phyloP scores from a whole-genome alignment of 2,797 vertebrate genomes.

The Heterohyrax brucei region DNA sequence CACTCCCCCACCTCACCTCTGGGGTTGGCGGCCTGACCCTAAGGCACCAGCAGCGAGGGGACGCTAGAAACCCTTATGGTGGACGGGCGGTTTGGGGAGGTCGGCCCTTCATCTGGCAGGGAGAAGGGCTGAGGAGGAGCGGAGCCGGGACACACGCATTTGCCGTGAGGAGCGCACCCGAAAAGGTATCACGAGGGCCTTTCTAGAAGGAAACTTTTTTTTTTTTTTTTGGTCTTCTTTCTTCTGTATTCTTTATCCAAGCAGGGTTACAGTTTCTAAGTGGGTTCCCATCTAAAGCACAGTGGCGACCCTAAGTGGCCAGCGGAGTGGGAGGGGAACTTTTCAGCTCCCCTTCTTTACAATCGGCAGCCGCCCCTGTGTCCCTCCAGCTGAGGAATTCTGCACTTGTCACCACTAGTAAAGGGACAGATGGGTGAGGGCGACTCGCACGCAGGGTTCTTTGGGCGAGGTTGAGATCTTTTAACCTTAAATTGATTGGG shows the following conservation, averaged over 20 bases:
- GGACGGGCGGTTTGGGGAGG: background rate
- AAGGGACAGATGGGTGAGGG: background rate
- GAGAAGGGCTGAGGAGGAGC: too few species aligned
- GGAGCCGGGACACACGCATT: background rate
- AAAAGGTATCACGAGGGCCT: background rate
- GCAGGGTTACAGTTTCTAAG: background rate
- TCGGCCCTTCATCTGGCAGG: background rate
- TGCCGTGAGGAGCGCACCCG: background rate
- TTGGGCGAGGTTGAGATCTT: background rate
- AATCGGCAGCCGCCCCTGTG: rapidly evolving
- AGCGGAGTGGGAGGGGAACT: background rate
- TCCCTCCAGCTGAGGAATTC: background rate
- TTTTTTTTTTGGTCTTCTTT: constrained; percentile 35
- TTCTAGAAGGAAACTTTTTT: constrained; percentile 51
- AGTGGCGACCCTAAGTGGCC: background rate
- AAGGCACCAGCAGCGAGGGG: background rate
- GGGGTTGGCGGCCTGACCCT: background rate
- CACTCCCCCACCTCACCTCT: too few species aligned
- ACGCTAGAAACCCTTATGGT: background rate
- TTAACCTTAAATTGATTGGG: background rate
- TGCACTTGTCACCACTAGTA: background rate
- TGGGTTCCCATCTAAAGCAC: background rate
- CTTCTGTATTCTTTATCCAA: constrained; percentile 24
- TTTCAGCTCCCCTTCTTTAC: background rate
- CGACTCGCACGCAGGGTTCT: background rate